A percentile compares a stretch with the other conserved stretches of the same genome.
Evolutionary conservation across 2,797 vertebrate species (phyloP).

Genomic region (Schizothorax lantsangensis): DNA sequence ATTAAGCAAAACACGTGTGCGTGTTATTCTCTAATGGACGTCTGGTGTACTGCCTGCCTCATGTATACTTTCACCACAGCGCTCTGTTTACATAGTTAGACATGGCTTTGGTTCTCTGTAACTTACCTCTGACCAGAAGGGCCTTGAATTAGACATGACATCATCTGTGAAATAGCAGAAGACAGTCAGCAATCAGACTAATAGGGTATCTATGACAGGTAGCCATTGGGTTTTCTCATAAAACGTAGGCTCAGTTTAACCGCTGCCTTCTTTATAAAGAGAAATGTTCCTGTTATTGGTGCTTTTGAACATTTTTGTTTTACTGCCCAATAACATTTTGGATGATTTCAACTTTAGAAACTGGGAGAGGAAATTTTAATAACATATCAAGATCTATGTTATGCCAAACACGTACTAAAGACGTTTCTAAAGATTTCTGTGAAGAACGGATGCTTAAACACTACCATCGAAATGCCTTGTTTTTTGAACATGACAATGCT

Average conservation of each 20-base stretch:
- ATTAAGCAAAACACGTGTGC: conserved; percentile 74
- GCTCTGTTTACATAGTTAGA: conserved; percentile 62
- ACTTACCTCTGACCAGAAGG: conserved; percentile 57
- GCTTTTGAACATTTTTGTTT: conserved; percentile 20
- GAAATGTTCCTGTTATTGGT: not conserved
- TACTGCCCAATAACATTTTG: not conserved
- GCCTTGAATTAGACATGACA: conserved; percentile 66
- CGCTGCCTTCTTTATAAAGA: not conserved
- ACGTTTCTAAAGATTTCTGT: not conserved
- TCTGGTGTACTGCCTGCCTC: conserved; percentile 51
- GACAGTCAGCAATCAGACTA: conserved; percentile 17
- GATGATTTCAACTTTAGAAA: not conserved
- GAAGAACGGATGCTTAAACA: not conserved
- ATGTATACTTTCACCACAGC: conserved; percentile 63
- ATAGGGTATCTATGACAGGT: conserved; percentile 24
- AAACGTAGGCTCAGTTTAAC: not conserved
- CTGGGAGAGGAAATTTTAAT: not conserved
- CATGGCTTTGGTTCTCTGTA: conserved; percentile 48
- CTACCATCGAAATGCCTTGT: not conserved
- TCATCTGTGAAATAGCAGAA: conserved; percentile 47
- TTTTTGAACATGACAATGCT: not conserved
- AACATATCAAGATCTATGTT: not conserved
- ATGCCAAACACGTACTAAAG: not conserved
- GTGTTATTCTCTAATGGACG: conserved; percentile 67
- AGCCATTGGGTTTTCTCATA: conserved; percentile 2